Evolutionary conservation across 2,113 vertebrate species (phyloP).

Genomic region (Circaetus gallicus): DNA sequence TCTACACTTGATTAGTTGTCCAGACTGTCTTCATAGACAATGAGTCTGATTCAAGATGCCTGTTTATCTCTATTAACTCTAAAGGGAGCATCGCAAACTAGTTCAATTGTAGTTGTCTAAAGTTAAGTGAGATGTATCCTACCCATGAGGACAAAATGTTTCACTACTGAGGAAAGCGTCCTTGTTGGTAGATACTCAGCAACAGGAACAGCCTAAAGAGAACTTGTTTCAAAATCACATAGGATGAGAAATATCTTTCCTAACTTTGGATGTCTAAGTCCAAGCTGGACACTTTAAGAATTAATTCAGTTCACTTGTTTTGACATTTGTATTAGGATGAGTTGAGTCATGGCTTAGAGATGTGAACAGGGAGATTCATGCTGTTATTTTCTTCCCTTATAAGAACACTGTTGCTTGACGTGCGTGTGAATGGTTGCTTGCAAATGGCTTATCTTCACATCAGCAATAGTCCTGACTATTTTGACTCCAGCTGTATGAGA

Average conservation of each 20-base stretch:
- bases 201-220: neutral
- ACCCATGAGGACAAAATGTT: neutral
- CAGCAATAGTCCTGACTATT: neutral
- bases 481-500: neutral
- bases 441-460: neutral
- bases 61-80: slow-evolving; percentile 2
- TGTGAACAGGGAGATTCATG: neutral
- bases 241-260: neutral
- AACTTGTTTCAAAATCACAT: neutral
- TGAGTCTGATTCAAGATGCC: neutral
- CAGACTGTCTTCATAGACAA: neutral
- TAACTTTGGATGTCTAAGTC: neutral
- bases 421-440: neutral
- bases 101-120: neutral
- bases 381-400: neutral
- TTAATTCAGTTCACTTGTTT: neutral
- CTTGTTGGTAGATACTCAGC: neutral
- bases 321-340: neutral
- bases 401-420: neutral
- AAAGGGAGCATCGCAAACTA: neutral
- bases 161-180: neutral
- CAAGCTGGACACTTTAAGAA: neutral
- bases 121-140: neutral
- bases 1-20: slow-evolving; percentile 2
- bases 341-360: neutral